These are phyloP conservation scores for Ceyx melanurus DNA, from an alignment of 2,113 vertebrate genomes.

Conservation along the genomic window DNA sequence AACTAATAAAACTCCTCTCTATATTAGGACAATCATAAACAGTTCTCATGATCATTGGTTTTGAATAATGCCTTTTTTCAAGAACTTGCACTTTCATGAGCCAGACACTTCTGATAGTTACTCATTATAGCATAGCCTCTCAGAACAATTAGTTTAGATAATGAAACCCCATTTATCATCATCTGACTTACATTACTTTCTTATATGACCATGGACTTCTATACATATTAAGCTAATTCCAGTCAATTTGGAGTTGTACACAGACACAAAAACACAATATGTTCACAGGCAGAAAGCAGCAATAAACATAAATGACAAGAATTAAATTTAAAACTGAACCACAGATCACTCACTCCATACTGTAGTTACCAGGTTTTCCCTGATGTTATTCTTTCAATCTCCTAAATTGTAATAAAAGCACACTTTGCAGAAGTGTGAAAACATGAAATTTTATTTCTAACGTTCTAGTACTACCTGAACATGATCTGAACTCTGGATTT, in stretches of 20 bases:
- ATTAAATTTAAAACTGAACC: neutral
- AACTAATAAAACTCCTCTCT: neutral
- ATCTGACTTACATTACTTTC: neutral
- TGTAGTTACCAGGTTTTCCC: neutral
- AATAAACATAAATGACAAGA: neutral
- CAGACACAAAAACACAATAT: accelerated
- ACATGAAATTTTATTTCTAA: neutral
- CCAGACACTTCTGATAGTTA: neutral
- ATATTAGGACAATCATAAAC: neutral
- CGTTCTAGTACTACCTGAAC: neutral
- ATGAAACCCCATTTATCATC: neutral
- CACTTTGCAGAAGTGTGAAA: neutral
- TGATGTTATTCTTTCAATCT: neutral
- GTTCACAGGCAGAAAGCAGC: neutral
- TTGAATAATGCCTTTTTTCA: neutral
- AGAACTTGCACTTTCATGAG: neutral
- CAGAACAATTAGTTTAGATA: neutral
- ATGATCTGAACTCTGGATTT: neutral
- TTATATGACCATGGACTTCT: neutral
- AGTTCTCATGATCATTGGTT: neutral
- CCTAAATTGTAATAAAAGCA: neutral
- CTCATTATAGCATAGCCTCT: neutral
- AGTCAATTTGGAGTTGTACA: neutral
- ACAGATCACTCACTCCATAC: neutral
- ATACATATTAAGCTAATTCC: neutral